A percentile compares a stretch with the other conserved stretches of the same genome.
These are phyloP conservation scores for Montipora sp. DNA, from an alignment of 64 coral and sea anemone genomes.

Conservation along the genomic window DNA sequence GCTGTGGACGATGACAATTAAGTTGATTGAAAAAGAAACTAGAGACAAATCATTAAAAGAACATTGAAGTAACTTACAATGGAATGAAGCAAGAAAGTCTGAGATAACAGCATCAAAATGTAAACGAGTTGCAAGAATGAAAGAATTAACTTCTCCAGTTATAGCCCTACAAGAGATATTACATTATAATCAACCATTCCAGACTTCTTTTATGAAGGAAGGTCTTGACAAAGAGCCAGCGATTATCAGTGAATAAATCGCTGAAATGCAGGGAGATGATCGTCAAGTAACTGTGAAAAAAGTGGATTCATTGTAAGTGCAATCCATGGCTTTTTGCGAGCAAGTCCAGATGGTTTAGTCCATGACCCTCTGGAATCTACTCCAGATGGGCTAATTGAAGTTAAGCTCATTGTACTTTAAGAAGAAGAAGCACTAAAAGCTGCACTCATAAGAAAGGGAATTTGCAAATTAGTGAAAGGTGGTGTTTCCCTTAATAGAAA, in stretches of 20 bases:
- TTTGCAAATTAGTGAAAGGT: constrained; percentile 52
- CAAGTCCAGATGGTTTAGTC: constrained; percentile 52
- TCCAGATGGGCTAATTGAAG: constrained; percentile 36
- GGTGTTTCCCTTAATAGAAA: constrained; percentile 45
- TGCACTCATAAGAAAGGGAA: constrained; percentile 61
- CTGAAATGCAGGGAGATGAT: constrained; percentile 34
- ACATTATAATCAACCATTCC: constrained; percentile 54
- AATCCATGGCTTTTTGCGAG: constrained; percentile 37
- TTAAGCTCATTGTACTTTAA: constrained; percentile 36
- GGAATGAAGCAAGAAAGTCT: constrained; percentile 38
- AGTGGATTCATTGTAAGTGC: constrained; percentile 50
- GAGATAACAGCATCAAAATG: constrained; percentile 52
- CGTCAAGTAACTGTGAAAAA: constrained; percentile 43
- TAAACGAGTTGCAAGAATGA: constrained; percentile 44
- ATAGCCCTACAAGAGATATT: constrained; percentile 31
- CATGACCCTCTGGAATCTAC: constrained; percentile 8
- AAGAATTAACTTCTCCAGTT: constrained; percentile 59
- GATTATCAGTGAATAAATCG: constrained; percentile 57
- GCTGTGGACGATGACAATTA: constrained; percentile 14
- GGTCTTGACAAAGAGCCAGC: constrained; percentile 31
- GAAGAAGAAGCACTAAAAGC: constrained; percentile 13
- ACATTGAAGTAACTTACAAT: constrained; percentile 16
- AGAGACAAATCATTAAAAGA: neutral
- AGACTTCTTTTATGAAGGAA: constrained; percentile 55
- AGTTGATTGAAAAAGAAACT: constrained; percentile 14